These are phyloP conservation scores for Phalacrocorax brasilianus DNA, from an alignment of 2,113 vertebrate species.

Conservation along the genomic window DNA sequence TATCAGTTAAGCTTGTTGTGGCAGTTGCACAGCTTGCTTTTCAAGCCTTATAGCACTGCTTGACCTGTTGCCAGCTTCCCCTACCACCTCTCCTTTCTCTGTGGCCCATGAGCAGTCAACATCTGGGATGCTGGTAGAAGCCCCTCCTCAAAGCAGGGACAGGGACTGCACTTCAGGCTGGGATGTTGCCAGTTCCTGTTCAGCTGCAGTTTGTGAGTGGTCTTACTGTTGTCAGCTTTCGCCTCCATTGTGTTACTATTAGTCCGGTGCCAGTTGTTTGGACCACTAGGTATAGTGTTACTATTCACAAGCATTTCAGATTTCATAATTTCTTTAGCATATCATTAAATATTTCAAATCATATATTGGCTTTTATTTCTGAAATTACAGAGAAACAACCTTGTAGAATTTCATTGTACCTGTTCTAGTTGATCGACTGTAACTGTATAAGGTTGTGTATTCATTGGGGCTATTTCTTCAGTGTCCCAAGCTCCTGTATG, in stretches of 20 bases:
- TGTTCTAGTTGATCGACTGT: not conserved
- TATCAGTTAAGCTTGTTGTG: not conserved
- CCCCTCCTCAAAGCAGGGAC: not conserved
- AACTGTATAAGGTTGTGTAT: not conserved
- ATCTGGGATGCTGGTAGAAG: not conserved
- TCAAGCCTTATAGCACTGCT: not conserved
- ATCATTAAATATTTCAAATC: not conserved
- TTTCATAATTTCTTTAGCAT: not conserved
- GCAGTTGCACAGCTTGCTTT: not conserved
- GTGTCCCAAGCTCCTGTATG: not conserved
- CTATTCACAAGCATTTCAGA: not conserved
- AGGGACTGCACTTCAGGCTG: not conserved
- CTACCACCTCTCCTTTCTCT: not conserved
- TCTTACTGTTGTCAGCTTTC: not conserved
- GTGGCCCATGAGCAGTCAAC: fast-evolving
- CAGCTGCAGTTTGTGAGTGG: not conserved
- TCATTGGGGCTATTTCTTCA: not conserved
- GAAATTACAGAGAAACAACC: not conserved
- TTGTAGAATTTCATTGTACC: not conserved
- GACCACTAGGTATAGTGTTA: not conserved
- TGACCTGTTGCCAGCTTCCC: not conserved
- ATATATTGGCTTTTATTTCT: not conserved
- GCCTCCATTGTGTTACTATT: fast-evolving
- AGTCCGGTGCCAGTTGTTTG: not conserved
- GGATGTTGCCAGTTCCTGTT: not conserved